These are phyloP conservation scores for Stegophylla sp. DNA, from an alignment of 2,888 invertebrate species.

Conservation along the genomic window DNA sequence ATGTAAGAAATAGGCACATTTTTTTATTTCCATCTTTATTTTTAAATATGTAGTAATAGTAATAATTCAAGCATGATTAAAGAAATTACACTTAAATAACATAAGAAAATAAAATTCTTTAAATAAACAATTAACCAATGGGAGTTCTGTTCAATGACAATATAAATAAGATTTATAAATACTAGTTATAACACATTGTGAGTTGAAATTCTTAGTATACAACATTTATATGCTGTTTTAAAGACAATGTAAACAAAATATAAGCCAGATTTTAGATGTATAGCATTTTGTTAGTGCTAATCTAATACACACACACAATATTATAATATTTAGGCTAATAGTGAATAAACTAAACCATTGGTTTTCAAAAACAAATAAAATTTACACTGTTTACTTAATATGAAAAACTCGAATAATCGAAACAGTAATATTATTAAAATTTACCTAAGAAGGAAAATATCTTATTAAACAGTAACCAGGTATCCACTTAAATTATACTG, in stretches of 20 bases:
- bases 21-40: not conserved
- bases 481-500: too few relatives aligned
- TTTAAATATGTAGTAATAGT: not conserved
- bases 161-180: constrained; percentile 14
- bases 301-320: constrained; percentile 14
- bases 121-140: too few relatives aligned
- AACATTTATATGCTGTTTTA: constrained; percentile 1
- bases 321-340: constrained; percentile 27
- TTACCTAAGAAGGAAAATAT: too few relatives aligned
- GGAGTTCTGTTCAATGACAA: not conserved
- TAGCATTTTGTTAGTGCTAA: not conserved
- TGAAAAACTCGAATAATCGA: too few relatives aligned
- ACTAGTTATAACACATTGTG: not conserved
- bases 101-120: not conserved
- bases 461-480: too few relatives aligned
- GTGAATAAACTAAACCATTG: constrained; percentile 20
- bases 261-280: constrained; percentile 24
- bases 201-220: constrained; percentile 42
- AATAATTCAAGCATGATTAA: not conserved
- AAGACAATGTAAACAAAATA: constrained; percentile 35
- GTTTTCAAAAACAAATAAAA: not conserved
- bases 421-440: too few relatives aligned
- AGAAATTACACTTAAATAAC: not conserved
- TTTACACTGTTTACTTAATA: too few relatives aligned
- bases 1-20: not conserved